phyloP scores from a whole-genome alignment of 2,797 vertebrate genomes.

The Florisuga fusca region DNA sequence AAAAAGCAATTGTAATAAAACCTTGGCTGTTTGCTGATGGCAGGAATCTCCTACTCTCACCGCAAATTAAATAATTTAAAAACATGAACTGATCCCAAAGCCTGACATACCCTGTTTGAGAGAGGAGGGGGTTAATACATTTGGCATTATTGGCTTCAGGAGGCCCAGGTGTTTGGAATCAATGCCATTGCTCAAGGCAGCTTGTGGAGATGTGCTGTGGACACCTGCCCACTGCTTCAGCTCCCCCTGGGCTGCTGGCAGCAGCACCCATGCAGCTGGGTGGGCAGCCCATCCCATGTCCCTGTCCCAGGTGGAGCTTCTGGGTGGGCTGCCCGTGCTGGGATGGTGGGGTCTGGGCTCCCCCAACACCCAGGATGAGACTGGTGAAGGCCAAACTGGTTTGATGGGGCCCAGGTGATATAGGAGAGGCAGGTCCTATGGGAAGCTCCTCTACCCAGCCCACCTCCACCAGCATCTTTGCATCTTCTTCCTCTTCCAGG shows the following conservation, averaged over 20 bases:
- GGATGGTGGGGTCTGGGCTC: background rate
- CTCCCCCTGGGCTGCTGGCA: accelerated
- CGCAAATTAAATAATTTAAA: background rate
- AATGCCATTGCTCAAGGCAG: background rate
- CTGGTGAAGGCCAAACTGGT: background rate
- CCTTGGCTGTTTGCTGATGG: background rate
- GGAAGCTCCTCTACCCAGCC: background rate
- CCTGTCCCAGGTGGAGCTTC: background rate
- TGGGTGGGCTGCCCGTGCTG: background rate
- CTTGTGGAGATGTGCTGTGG: background rate
- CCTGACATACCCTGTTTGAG: background rate
- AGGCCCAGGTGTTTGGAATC: background rate
- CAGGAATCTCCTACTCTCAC: background rate
- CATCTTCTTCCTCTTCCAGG: background rate
- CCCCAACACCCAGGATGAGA: background rate
- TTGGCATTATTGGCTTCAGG: background rate
- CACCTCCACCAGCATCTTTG: background rate
- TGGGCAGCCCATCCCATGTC: background rate
- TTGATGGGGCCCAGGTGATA: background rate
- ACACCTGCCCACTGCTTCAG: accelerated
- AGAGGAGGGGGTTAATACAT: accelerated
- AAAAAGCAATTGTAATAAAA: background rate
- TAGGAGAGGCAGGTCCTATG: background rate
- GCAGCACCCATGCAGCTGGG: accelerated
- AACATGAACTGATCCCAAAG: background rate